Evolutionary conservation across 2,113 vertebrate genomes (phyloP), one percentile per base, ranked within the genome.

Genomic region (Catharus bicknelli): DNA sequence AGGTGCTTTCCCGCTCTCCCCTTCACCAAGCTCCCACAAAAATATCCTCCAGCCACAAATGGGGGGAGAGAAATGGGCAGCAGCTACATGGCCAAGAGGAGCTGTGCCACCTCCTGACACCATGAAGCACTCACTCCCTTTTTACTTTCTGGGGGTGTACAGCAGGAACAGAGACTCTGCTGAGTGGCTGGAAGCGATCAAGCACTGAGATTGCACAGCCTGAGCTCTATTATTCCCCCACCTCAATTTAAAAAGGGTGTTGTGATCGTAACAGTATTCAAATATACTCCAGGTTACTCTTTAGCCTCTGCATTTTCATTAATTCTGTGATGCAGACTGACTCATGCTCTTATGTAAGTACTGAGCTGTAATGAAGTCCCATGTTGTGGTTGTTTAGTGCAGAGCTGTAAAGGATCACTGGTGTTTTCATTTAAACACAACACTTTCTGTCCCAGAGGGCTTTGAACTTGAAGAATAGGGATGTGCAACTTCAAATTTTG

Each of bases 281-380:
- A 75, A 90, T 55, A 34, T 13, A 59, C 61, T 88, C 80, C 16
- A 69, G 63, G 58, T 94, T 88, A 75, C 57, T 63, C 73, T 63
- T 74, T 68, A 86, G 88, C 22, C 76, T 59, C 86, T 78, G 75
- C 3, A 2, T 86, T 92, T 86, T 82, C 74, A 47, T 76, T 86
- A 78, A 86, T 79, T 86, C 38, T 6, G 63, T 73, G 40, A 76
- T 22, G 47, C 51, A 61, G 58, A 40, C 89, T 95, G 86, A 95
- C 57, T 90, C 86, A 85, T 2, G 38, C 74, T 54, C 18, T 86
- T 84, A 72, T 15, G 30, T 21, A 87, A 92, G 79, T 51, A 36
- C 53, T 61, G 87, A 83, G 83, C 73, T 81, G 36, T 78, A 84
- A 90, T 2, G 6, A 77, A 91, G 51, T 61, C 34, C 34, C 59